Percentiles rank a stretch among this genome's conserved stretches.
Conservation (phyloP, 2,888 invertebrate species). For the Lasiommata megera region DNA sequence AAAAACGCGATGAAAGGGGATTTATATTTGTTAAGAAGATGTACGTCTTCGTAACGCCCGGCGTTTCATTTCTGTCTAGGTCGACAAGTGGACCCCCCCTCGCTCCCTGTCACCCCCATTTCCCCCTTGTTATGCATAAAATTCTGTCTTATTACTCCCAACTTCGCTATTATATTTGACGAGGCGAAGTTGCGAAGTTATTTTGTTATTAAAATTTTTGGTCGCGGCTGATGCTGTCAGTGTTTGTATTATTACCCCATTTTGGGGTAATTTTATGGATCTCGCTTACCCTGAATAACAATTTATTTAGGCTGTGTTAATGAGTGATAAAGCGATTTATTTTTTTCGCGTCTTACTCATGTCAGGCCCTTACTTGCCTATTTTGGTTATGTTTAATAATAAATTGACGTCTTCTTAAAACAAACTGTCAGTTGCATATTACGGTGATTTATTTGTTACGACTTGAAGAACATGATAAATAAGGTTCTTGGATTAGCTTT, state of each 20-base stretch:
- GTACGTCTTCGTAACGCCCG: slow-evolving; percentile 78
- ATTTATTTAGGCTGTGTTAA: neutral
- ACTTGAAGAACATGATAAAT: too few relatives aligned
- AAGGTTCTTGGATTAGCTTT: too few relatives aligned
- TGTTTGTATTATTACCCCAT: neutral
- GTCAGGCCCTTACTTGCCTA: too few relatives aligned
- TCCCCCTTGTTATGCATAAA: slow-evolving; percentile 80
- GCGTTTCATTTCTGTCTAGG: slow-evolving; percentile 79
- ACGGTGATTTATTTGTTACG: too few relatives aligned
- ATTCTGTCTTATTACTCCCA: slow-evolving; percentile 80
- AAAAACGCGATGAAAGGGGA: slow-evolving; percentile 62
- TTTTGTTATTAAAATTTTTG: slow-evolving; percentile 81
- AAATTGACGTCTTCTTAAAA: too few relatives aligned
- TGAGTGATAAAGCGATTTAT: neutral
- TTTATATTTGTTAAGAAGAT: slow-evolving; percentile 79
- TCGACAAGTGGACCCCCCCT: slow-evolving; percentile 72
- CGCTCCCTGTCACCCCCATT: slow-evolving; percentile 48
- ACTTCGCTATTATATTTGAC: slow-evolving; percentile 80
- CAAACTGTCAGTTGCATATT: too few relatives aligned
- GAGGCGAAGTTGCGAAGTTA: slow-evolving; percentile 76
- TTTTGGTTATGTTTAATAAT: too few relatives aligned
- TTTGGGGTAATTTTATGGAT: slow-evolving; percentile 7
- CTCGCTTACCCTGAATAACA: neutral
- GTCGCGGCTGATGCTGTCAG: slow-evolving; percentile 39
- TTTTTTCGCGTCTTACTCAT: neutral